Base-by-base conservation (phyloP, 1,140 invertebrate genomes). In the Macrostomum lignano region DNA sequence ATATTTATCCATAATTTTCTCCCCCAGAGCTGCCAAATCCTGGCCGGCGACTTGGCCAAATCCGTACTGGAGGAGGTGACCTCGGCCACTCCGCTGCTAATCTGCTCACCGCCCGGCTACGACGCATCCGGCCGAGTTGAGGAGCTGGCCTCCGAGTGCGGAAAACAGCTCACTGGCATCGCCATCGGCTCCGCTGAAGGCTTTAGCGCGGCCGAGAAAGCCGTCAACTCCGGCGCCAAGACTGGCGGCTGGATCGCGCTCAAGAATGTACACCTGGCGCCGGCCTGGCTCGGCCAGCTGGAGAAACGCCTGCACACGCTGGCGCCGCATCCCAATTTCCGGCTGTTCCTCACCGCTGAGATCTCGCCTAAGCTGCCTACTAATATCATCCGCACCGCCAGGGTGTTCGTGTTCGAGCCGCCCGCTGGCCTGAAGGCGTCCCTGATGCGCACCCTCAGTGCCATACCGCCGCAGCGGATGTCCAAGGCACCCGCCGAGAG, bases 251-350 rank as follows among this genome's bases (percentile, higher is more conserved):
- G 91, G 91, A 86, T 98, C 9, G 67, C 96, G 52, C 56, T 98
- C 38, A 98, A 98, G 63, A 99, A 99, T 56, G 91, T 98, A 1
- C 91, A 99, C 59, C 60, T 99, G 35, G 88, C 91, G 3, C 84
- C 91, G 0, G 74, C 81, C 42, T 99, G 91, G 91, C 63, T 99
- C 11, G 76, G 93, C 0, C 84, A 94, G 51, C 59, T 99, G 41
- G 91, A 98, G 55, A 99, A 98, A 65, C 93, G 94, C 55, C 61
- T 99, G 15, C 86, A 96, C 52, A 84, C 76, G 25, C 54, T 93
- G 25, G 73, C 79, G 48, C 81, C 86, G 1, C 81, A 94, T 55
- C 66, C 76, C 1, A 68, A 65, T 40, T 98, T 96, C 68, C 48
- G 66, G 28, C 51, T 67, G 1, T 65, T 67, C 48, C 45, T 67